phyloP scores from a whole-genome alignment of 2,888 invertebrate genomes.

The Philaethria dido region DNA sequence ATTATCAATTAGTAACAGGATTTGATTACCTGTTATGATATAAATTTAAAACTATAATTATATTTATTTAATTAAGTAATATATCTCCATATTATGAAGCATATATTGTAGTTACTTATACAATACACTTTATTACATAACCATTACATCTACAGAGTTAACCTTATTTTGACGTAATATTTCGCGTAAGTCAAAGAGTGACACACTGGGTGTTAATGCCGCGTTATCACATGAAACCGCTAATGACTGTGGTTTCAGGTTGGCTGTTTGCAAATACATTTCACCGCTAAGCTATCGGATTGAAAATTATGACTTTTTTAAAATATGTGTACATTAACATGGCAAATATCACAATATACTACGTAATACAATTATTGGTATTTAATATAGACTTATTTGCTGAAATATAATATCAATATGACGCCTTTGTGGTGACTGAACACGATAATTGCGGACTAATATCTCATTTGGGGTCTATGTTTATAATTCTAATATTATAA shows the following conservation, averaged over 20 bases:
- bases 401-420: not conserved
- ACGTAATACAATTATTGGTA: not conserved
- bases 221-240: conserved; percentile 24
- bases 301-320: conserved; percentile 7
- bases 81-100: no score
- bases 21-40: no score
- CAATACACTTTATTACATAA: not conserved
- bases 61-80: no score
- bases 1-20: no score
- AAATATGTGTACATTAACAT: not conserved
- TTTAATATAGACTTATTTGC: not conserved
- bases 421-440: not conserved
- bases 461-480: no score
- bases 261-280: conserved; percentile 16
- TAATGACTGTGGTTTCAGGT: conserved; percentile 20
- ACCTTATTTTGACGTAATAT: not conserved
- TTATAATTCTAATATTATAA: no score
- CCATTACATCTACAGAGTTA: not conserved
- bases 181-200: conserved; percentile 10
- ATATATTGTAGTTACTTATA: no score
- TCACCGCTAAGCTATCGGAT: conserved; percentile 13
- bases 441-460: not conserved
- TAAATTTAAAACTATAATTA: no score
- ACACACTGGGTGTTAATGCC: conserved; percentile 6
- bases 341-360: not conserved